Base-by-base conservation (phyloP, 2,113 vertebrate species). In the Chaetorhynchus papuensis region DNA sequence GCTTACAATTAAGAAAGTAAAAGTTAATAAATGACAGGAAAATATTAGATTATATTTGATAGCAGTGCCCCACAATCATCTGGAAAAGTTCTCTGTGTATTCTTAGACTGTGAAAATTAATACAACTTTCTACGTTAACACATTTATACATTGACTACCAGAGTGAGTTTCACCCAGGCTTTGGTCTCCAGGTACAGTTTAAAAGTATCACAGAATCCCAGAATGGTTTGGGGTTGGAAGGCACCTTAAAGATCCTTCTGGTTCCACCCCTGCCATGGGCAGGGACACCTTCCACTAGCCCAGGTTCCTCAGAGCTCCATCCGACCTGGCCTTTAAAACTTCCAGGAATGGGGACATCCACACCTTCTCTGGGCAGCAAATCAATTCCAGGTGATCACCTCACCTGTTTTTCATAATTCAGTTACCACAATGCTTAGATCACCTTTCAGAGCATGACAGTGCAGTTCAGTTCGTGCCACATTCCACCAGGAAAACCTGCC, bases 1-100 rank as follows among this genome's bases (percentile, higher is more conserved):
- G 23, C 19, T 52, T 37, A 15, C 0, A 1, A 30, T 35, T 56
- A 65, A 47, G 19, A 63, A 74, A 81, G 27, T 28, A 9, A 16
- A 83, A 65, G 5, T n/a, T 70, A 59, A 45, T 57, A 70, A 63
- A 59, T 63, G 1, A 15, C 15, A 70, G 30, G 21, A 33, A 70
- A 89, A 65, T 31, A 35, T 3, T 52, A 28, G 21, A 13, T 59
- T 74, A 2, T 41, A 26, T 86, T 77, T 83, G 26, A 31, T 33
- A 68, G 2, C 35, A 16, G 8, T 1, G 2, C 3, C 11, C 2
- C 1, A 2, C 16, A 15, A 5, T 42, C 15, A 61, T 30, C 50
- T 74, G 33, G 19, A n/a, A 70, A 91, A 70, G 7, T 42, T 4
- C 11, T 84, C 41, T 17, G 2, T 44, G 4, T 31, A 5, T 68